Conservation (phyloP, 2,797 vertebrate species). For the Pangasius mekongensis region DNA sequence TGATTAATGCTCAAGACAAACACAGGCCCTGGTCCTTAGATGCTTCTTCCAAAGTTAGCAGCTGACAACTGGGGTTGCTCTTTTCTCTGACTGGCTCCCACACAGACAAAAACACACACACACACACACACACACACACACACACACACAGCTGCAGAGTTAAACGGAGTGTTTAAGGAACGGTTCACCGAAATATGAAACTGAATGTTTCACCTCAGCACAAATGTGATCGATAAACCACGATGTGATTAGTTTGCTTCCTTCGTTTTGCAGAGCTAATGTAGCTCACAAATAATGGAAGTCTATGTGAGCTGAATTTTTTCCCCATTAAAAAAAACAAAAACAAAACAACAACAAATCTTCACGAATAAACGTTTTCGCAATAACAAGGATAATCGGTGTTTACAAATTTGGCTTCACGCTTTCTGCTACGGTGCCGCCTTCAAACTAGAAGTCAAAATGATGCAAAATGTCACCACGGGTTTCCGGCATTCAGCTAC, state of each 20-base stretch:
- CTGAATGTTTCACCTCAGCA: not conserved
- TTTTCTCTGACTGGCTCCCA: not conserved
- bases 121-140: not conserved
- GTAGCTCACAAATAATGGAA: not conserved
- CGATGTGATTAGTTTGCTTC: not conserved
- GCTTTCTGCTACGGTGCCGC: not conserved
- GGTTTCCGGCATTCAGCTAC: not conserved
- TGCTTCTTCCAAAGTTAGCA: constrained; percentile 11
- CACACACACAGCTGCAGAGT: not conserved
- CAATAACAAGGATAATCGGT: not conserved
- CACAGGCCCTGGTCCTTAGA: constrained; percentile 32
- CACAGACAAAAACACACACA: not conserved
- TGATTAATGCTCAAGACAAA: constrained; percentile 12
- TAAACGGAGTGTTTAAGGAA: not conserved
- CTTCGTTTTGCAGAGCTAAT: not conserved
- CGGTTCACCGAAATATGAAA: not conserved
- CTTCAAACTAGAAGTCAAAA: not conserved
- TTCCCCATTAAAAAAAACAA: no score
- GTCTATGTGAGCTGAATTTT: not conserved
- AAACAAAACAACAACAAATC: not conserved
- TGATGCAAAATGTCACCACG: not conserved
- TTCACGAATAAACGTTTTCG: not conserved
- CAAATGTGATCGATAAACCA: not conserved
- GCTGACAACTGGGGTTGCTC: not conserved
- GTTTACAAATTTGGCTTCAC: not conserved